Evolutionary conservation across 2,797 vertebrate species (phyloP), one percentile per base, ranked within the genome.

Genomic region (Scarus forsteni): DNA sequence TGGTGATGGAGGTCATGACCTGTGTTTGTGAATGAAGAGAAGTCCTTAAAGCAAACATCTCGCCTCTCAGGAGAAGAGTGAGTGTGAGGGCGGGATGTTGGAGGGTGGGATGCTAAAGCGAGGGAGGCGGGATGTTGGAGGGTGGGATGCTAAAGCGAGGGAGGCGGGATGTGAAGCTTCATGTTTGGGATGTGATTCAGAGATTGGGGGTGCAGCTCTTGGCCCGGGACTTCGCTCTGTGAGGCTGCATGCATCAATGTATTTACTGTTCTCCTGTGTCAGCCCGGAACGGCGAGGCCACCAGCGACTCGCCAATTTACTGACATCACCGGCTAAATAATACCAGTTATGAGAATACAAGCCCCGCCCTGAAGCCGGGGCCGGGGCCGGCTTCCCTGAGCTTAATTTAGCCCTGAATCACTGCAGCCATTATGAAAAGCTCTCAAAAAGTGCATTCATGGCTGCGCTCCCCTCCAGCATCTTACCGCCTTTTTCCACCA

Each of bases 401-500:
- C 83, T 83, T 78, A 69, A 86, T 89, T 89, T 79, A 89, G 77
- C 88, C 81, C 84, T 91, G 89, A 90, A 92, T 93, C 89, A 91
- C 87, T 82, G 89, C 79, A 71, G 81, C 84, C 81, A 76, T 91
- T 90, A 91, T 85, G 85, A 90, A 53, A 81, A 66, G 9, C 48
- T 80, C 80, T 92, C 76, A 90, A 88, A 40, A 81, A 77, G 81
- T 85, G 88, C 69, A 91, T 91, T 93, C 88, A 92, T 91, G 71
- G 70, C 62, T 60, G 2, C 67, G 60, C 76, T 74, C 68, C 71
- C 79, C 84, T 88, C 85, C 77, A 84, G 82, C 79, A 58, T 58
- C 87, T 94, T 85, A 93, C 91, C 57, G 73, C 59, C 56, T 92
- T 92, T 93, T 93, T 93, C 91, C 92, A 92, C 86, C n/a, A 38